These are phyloP conservation scores for Mechanitis mazaeus DNA, from an alignment of 2,888 invertebrate genomes.

Conservation along the genomic window DNA sequence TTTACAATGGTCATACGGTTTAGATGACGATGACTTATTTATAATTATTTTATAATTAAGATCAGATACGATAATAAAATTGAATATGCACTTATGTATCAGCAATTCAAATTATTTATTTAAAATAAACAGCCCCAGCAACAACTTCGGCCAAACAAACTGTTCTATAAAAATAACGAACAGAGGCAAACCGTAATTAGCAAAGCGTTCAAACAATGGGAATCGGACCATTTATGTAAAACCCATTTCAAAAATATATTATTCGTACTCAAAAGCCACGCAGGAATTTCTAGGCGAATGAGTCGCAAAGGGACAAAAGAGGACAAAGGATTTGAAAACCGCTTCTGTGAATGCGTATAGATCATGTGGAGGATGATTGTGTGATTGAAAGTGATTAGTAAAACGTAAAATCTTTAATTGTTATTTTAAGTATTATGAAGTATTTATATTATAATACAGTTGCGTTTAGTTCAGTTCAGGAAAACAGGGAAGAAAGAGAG, in stretches of 20 bases:
- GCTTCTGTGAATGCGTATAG: slow-evolving; percentile 33
- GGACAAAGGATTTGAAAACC: slow-evolving; percentile 36
- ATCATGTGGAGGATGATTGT: slow-evolving; percentile 27
- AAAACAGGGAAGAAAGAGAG: no score
- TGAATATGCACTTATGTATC: neutral
- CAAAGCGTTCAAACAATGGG: slow-evolving; percentile 16
- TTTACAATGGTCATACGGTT: no score
- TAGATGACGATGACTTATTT: no score
- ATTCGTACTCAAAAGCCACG: slow-evolving; percentile 18
- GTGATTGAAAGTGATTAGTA: slow-evolving; percentile 10
- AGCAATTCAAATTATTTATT: neutral
- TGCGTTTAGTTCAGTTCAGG: no score
- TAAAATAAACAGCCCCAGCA: slow-evolving; percentile 1
- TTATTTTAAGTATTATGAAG: no score
- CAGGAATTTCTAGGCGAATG: slow-evolving; percentile 37
- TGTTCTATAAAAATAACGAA: neutral
- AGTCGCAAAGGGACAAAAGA: slow-evolving; percentile 38
- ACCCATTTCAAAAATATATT: slow-evolving; percentile 19
- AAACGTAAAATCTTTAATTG: slow-evolving; percentile 1
- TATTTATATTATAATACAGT: no score
- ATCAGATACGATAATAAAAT: neutral
- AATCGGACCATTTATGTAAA: slow-evolving; percentile 15
- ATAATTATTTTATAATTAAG: no score
- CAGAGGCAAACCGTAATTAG: slow-evolving; percentile 15
- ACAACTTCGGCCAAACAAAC: neutral